Evolutionary conservation across 2,113 vertebrate genomes (phyloP).

Genomic region (Myiagra hebetior): DNA sequence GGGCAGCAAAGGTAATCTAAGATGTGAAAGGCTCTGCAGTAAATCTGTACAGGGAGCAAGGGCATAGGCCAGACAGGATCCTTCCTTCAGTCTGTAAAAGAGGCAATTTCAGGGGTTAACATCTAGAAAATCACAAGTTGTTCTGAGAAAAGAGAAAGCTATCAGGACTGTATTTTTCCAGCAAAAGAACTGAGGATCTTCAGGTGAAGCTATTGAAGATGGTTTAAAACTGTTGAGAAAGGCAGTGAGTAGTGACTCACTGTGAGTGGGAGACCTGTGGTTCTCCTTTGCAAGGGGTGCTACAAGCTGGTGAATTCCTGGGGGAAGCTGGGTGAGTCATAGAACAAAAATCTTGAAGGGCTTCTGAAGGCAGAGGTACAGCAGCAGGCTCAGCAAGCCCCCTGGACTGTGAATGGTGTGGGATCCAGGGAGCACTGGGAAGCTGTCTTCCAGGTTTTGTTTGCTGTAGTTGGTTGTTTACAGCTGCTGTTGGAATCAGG

Average conservation of each 20-base stretch:
- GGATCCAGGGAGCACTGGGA: neutral
- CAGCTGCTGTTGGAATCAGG: neutral
- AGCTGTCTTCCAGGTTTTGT: neutral
- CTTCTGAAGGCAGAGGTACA: neutral
- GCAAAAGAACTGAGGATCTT: neutral
- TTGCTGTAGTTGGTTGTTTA: neutral
- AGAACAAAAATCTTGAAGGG: neutral
- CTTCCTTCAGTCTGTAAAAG: neutral
- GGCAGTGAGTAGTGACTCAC: neutral
- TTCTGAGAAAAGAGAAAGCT: neutral
- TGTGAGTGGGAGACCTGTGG: neutral
- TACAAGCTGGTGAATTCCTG: neutral
- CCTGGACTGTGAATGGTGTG: neutral
- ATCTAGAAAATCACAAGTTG: neutral
- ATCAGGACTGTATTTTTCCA: neutral
- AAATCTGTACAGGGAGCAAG: neutral
- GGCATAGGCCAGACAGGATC: neutral
- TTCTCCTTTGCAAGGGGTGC: neutral
- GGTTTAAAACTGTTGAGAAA: neutral
- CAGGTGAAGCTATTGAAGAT: neutral
- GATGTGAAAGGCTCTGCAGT: neutral
- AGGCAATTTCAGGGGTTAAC: neutral
- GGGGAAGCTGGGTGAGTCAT: neutral
- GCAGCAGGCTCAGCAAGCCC: neutral
- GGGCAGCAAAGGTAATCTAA: neutral